Conservation (phyloP, 2,113 vertebrate genomes). For the Misgurnus mizolepis region DNA sequence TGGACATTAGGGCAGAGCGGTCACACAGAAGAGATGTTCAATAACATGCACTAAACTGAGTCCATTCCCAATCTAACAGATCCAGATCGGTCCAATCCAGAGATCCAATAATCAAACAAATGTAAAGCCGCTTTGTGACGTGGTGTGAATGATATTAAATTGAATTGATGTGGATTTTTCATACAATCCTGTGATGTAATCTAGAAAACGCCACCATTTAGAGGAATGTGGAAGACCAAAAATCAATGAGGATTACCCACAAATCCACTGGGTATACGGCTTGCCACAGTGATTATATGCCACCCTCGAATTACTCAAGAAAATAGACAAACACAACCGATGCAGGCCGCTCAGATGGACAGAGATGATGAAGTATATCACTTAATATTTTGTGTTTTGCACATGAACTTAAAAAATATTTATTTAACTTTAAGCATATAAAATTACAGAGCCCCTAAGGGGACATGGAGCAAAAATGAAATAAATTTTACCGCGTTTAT, state of each 20-base stretch:
- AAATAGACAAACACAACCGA: constrained; percentile 47
- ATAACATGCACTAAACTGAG: background rate
- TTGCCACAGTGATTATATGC: constrained; percentile 51
- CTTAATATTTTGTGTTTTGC: no score
- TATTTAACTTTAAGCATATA: no score
- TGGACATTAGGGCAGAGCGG: background rate
- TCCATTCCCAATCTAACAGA: background rate
- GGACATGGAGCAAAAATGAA: no score
- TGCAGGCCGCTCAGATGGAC: constrained; percentile 18
- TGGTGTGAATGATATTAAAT: background rate
- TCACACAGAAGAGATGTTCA: constrained; percentile 4
- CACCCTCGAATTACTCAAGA: constrained; percentile 47
- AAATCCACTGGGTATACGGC: constrained; percentile 46
- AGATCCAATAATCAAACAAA: background rate
- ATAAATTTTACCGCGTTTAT: no score
- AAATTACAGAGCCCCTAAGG: no score
- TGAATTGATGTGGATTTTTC: background rate
- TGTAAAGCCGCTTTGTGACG: background rate
- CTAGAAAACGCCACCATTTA: constrained; percentile 18
- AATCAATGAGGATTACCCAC: constrained; percentile 54
- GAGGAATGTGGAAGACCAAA: constrained; percentile 12
- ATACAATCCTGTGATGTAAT: constrained; percentile 19
- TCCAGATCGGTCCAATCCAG: background rate
- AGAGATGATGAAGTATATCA: no score
- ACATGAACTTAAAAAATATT: no score